Percentiles rank a stretch among this genome's conserved stretches.
These are phyloP conservation scores for Rynchops niger DNA, from an alignment of 2,113 vertebrate species.

Conservation along the genomic window DNA sequence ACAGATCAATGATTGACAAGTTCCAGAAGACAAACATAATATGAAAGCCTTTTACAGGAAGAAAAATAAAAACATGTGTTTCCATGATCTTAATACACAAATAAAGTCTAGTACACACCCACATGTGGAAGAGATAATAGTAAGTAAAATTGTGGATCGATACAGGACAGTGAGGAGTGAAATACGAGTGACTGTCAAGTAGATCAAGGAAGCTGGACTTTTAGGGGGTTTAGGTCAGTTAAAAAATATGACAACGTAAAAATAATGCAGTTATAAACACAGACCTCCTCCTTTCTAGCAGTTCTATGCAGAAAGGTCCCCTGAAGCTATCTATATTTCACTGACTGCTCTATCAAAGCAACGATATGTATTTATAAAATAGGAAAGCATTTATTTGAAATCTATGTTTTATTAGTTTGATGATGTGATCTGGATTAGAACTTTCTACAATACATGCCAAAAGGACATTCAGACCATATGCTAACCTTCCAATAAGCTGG, in stretches of 20 bases:
- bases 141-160: not conserved
- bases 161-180: not conserved
- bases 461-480: not conserved
- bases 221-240: not conserved
- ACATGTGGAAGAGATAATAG: not conserved
- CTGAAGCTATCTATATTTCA: not conserved
- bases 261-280: not conserved
- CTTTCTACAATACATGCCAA: not conserved
- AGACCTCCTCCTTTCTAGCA: not conserved
- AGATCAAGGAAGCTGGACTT: not conserved
- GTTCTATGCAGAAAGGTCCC: not conserved
- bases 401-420: not conserved
- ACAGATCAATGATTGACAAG: fast-evolving
- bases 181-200: not conserved
- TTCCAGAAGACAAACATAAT: not conserved
- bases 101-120: not conserved
- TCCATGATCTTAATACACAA: not conserved
- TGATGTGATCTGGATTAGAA: not conserved
- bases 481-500: not conserved
- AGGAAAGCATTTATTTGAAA: not conserved
- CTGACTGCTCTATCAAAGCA: not conserved
- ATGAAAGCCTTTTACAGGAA: not conserved
- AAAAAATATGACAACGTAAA: not conserved
- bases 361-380: not conserved
- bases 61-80: not conserved